Base-by-base conservation (phyloP, 2,113 vertebrate genomes). In the Cariama cristata region DNA sequence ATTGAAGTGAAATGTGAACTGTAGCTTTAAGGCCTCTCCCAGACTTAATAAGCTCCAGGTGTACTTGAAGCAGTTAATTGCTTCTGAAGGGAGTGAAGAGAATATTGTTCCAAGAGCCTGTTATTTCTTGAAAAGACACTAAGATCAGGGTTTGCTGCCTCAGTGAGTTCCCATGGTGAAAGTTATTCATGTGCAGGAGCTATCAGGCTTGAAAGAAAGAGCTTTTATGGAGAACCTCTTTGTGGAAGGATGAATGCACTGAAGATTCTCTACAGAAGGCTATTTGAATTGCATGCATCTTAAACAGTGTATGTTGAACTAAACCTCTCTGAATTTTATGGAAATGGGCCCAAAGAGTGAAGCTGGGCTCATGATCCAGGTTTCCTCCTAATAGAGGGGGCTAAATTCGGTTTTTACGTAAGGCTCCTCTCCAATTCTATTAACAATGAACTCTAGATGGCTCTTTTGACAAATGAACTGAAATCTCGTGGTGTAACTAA, bases 11-110 rank as follows among this genome's bases (percentile, higher is more conserved):
- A 98, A 98, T 96, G 97, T 97, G 98, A 98, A 98, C 96, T 98
- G 92, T 85, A 94, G 96, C 96, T 98, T 97, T 97, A 98, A 98
- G 96, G 95, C 80, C 79, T 93, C 92, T 97, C 94, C 90, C 94
- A 94, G 96, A 97, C 95, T 98, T 98, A 98, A 98, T 97, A 94
- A 64, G 93, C 96, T 98, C 97, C 98, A 98, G 98, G 97, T 98
- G 93, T 98, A 98, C 95, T 98, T 91, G 96, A 96, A 98, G 97
- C 95, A 97, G 96, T 97, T 98, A 97, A 98, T 98, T 98, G 95
- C 95, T 98, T 98, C 98, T 97, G 97, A 97, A 97, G 96, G 96
- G 96, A 97, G 95, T 94, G 80, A 95, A 91, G 88, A 95, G 95
- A 97, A 95, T 91, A 63, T 97, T 91, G 92, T 96, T 96, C 95